Base-by-base conservation (phyloP, 2,888 invertebrate species). In the Cepaea hortensis region DNA sequence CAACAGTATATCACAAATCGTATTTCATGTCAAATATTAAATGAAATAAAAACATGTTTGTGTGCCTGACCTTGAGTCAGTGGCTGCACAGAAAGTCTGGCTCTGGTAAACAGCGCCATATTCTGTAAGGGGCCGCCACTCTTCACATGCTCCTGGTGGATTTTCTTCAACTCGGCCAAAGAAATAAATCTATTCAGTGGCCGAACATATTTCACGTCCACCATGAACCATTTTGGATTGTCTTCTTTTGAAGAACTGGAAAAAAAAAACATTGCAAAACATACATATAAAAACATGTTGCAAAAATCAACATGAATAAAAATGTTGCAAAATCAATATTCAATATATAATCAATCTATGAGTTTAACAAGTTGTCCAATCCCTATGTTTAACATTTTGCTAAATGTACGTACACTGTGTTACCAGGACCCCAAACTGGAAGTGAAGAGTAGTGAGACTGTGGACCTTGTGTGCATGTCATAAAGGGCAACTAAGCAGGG, bases 51-150 rank as follows among this genome's bases (percentile, higher is more conserved):
- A 48, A 3, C 13, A 23, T n/a, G n/a, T n/a, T n/a, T 72, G 3
- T 72, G 5, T n/a, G 62, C 4, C 86, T 76, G 13, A 93, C 94
- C 94, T 90, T 93, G 85, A 13, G 93, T 89, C 7, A 94, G 61
- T 7, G 94, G 94, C 87, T 94, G 93, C 11, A 94, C 94, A 18
- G 94, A 94, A 4, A 94, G 91, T n/a, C 94, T 88, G 3, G 93
- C 92, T 72, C 90, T 89, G 0, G 93, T 94, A 87, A 94, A 94
- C 20, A 94, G 90, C 9, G 93, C 92, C 85, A 94, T 81, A 50
- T 91, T 91, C 50, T 89, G 88, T 65, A 94, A 90, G 13, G 94
- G 93, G 48, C 94, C 94, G 20, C 92, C 93, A 87, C 80, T 89
- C 18, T 83, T 89, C 85, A 93, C 93, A 89, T 94, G 94, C 61